These are phyloP conservation scores for Cantharis flavilabris DNA, from an alignment of 2,888 invertebrate species.

Conservation along the genomic window DNA sequence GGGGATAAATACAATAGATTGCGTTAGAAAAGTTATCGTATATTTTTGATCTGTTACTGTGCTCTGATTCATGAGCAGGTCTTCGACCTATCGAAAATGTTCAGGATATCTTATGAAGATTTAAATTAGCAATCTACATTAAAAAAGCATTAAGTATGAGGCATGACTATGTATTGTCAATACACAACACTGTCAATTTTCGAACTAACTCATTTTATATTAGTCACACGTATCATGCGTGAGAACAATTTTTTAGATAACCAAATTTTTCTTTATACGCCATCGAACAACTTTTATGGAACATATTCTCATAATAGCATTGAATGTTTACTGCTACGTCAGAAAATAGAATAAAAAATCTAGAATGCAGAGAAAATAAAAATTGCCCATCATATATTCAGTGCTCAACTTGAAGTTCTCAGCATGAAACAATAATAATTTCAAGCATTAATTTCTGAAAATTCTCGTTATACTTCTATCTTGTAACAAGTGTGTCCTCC, in stretches of 20 bases:
- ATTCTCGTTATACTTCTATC: slow-evolving; percentile 38
- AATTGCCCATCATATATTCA: slow-evolving; percentile 3
- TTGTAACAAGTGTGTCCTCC: slow-evolving; percentile 35
- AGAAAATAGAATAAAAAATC: neutral
- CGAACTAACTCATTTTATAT: slow-evolving; percentile 40
- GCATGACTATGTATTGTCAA: slow-evolving; percentile 36
- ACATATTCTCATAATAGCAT: neutral
- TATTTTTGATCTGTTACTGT: slow-evolving; percentile 24
- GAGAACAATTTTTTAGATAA: slow-evolving; percentile 34
- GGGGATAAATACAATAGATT: neutral
- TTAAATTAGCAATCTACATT: slow-evolving; percentile 40
- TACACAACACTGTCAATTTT: slow-evolving; percentile 40
- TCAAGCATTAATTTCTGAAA: slow-evolving; percentile 49
- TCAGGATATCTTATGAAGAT: slow-evolving; percentile 44
- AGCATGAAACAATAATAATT: slow-evolving; percentile 26
- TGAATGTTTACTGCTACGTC: neutral
- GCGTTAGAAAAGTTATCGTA: neutral
- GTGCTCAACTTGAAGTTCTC: slow-evolving; percentile 6
- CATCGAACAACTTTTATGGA: neutral
- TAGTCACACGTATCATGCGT: slow-evolving; percentile 45
- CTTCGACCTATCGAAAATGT: slow-evolving; percentile 28
- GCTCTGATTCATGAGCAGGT: slow-evolving; percentile 33
- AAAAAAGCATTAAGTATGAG: slow-evolving; percentile 42
- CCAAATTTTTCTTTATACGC: neutral
- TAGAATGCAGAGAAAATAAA: neutral